Conservation (phyloP, 2,888 invertebrate species). For the Orthonevra nobilis region DNA sequence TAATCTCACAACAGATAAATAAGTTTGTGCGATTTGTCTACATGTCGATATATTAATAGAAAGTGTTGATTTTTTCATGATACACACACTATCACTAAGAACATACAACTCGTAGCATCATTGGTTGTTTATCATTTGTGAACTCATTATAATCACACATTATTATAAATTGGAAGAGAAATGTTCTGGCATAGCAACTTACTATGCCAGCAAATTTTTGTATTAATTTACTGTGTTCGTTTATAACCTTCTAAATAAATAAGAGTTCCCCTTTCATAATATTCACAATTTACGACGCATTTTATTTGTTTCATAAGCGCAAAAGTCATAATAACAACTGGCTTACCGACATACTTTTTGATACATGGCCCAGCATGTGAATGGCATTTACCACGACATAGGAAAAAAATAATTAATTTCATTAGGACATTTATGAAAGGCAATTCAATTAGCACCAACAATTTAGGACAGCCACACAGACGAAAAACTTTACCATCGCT, state of each 20-base stretch:
- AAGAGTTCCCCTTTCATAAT: slow-evolving; percentile 20
- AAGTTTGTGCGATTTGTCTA: too few species aligned
- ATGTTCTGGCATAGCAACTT: too few species aligned
- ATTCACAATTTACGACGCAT: slow-evolving; percentile 31
- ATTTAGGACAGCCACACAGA: slow-evolving; percentile 33
- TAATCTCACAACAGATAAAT: too few species aligned
- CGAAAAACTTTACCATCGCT: slow-evolving; percentile 21
- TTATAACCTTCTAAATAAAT: slow-evolving; percentile 4
- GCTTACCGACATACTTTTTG: slow-evolving; percentile 48
- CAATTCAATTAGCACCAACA: slow-evolving; percentile 63
- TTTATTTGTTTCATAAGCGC: slow-evolving; percentile 57
- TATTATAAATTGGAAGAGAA: too few species aligned
- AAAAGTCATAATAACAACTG: slow-evolving; percentile 42
- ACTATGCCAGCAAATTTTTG: too few species aligned
- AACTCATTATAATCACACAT: too few species aligned
- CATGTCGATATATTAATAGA: too few species aligned
- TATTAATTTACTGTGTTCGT: too few species aligned
- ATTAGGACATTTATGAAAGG: slow-evolving; percentile 57
- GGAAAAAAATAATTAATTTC: slow-evolving; percentile 55
- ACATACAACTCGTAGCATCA: too few species aligned
- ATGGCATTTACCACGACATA: slow-evolving; percentile 2
- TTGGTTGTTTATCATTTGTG: too few species aligned
- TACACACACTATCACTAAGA: too few species aligned
- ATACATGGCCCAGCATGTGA: slow-evolving; percentile 44
- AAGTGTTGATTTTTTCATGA: too few species aligned